Evolutionary conservation across 2,888 invertebrate species (phyloP), one percentile per base, ranked within the genome.

Genomic region (Pasiphila rectangulata): DNA sequence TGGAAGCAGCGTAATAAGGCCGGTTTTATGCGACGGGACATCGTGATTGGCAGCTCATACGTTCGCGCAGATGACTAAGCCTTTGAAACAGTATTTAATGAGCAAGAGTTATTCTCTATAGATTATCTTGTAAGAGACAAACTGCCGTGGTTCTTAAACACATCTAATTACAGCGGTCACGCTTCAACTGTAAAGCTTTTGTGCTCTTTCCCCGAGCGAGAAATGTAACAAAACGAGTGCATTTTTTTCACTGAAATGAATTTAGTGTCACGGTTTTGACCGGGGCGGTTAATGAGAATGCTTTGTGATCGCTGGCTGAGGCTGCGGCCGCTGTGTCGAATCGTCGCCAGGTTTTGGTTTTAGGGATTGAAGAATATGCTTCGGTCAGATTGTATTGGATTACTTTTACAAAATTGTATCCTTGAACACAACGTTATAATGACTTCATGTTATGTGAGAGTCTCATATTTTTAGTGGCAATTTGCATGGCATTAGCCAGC

Each of bases 131-230:
- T 54, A 46, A 56, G 54, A 59, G 51, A 61, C 52, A 47, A 52
- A 56, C 55, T 64, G 60, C 56, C 58, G 67, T 59, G 68, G 71
- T 75, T 73, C 73, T 49, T 43, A 46, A 74, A 74, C 79, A 72
- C 83, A 81, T 77, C 82, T 85, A 85, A 86, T 86, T 86, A 86
- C 83, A 73, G 72, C 78, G 79, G 86, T 87, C 87, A 87, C 84
- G 87, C 84, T 83, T 80, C 78, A 70, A 75, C 84, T 81, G 82
- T 83, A 84, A 83, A 83, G 78, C 83, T 84, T 83, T 85, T 84
- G 83, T 85, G 79, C 79, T 76, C 79, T 83, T 83, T 83, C 79
- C 81, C 80, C 79, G 75, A 75, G 75, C 78, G 75, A 83, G 80
- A 82, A 84, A 82, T 79, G 76, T 80, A 80, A 83, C 81, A 75